Base-by-base conservation (phyloP, 1,140 invertebrate genomes). In the Tetramorium simillimum region DNA sequence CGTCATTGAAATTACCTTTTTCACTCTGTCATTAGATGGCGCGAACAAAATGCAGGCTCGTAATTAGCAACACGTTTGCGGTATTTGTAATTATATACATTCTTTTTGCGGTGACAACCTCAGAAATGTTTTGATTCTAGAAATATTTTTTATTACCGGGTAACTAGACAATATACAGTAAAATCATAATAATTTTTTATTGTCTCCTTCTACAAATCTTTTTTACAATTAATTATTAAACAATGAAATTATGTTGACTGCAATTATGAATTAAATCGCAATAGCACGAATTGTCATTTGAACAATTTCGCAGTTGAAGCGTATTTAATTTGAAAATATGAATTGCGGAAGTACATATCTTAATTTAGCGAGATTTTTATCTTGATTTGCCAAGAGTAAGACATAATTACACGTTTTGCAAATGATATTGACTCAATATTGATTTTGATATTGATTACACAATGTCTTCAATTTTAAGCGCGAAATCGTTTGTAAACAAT, bases 181-280 rank as follows among this genome's bases (percentile, higher is more conserved):
- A 65, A 24, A 10, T 10, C 2, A 65, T 33, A 37, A 37, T 80
- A 65, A 69, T 6, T 56, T 18, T 81, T 69, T 81, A 81, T 81
- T 53, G 2, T 24, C 3, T 33, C 33, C 33, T 33, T 33, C 4
- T 33, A 56, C 33, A n/a, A 53, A 40, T 53, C 7, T 12, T 67
- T 51, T 65, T 67, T 53, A 24, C 62, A 81, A 70, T 43, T 37
- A 81, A 70, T 70, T 43, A 43, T 81, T 10, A 40, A 6, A 40
- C 5, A n/a, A 18, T 53, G 16, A 69, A 56, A 18, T 53, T 21
- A 37, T 18, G 12, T 53, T 46, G 16, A 58, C 1, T 21, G 18
- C 14, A 69, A 16, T 24, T 46, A 33, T 16, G 10, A 18, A 28
- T 65, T 58, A 37, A 51, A 80, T 24, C 16, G 10, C n/a, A n/a